These are phyloP conservation scores for Alcis repandata DNA, from an alignment of 2,888 invertebrate species.

Conservation along the genomic window DNA sequence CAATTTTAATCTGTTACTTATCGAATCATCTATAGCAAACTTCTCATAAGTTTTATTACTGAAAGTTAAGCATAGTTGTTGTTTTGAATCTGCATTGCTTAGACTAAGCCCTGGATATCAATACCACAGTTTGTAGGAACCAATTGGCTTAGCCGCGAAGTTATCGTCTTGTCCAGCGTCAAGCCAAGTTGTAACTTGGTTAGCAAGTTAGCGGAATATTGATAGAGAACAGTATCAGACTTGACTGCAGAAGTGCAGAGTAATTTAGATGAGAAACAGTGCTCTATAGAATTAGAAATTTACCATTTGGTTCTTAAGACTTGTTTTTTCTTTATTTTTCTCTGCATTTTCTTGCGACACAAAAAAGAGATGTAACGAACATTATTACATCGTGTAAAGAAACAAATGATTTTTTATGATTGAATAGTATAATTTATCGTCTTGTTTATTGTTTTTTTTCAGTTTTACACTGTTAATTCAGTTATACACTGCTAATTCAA, in stretches of 20 bases:
- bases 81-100: not conserved
- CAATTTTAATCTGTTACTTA: too few species aligned
- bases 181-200: constrained; percentile 13
- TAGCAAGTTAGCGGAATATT: constrained; percentile 12
- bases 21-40: too few species aligned
- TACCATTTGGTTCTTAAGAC: too few species aligned
- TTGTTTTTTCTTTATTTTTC: too few species aligned
- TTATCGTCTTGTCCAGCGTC: not conserved
- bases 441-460: too few species aligned
- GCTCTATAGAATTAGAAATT: not conserved
- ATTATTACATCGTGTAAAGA: too few species aligned
- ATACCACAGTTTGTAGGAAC: not conserved
- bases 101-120: not conserved
- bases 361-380: too few species aligned
- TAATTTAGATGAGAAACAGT: constrained; percentile 1
- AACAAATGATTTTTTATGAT: too few species aligned
- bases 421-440: too few species aligned
- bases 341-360: too few species aligned
- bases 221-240: not conserved
- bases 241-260: not conserved
- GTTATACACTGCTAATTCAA: too few species aligned
- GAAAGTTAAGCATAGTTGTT: not conserved
- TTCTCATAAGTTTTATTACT: not conserved
- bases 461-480: too few species aligned
- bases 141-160: not conserved